phyloP scores from a whole-genome alignment of 92 coral and sea anemone genomes.

The Porites rus region DNA sequence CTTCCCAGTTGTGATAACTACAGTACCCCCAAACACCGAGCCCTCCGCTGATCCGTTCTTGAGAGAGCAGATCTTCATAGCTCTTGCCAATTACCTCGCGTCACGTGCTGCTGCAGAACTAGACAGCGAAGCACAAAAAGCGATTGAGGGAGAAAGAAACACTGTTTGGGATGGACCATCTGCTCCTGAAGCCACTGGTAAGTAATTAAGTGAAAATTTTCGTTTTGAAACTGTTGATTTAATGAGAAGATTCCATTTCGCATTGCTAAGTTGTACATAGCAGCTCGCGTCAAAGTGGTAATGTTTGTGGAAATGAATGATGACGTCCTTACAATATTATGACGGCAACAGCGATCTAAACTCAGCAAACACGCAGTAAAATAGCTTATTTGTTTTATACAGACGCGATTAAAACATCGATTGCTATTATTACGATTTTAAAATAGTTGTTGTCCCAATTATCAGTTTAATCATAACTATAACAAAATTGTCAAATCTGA shows the following conservation, averaged over 20 bases:
- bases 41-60: conserved; percentile 11
- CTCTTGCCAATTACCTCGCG: too few species aligned
- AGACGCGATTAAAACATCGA: conserved; percentile 1
- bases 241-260: not conserved
- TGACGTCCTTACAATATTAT: not conserved
- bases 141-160: too few species aligned
- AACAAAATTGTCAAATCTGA: too few species aligned
- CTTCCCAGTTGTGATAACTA: conserved; percentile 27
- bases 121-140: too few species aligned
- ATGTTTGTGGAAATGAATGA: not conserved
- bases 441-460: not conserved
- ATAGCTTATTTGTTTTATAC: not conserved
- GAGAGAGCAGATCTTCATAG: not conserved
- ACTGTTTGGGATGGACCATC: too few species aligned
- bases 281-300: not conserved
- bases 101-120: too few species aligned
- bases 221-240: not conserved
- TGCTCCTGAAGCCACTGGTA: too few species aligned
- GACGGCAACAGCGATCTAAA: not conserved
- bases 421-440: not conserved
- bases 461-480: too few species aligned
- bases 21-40: conserved; percentile 16
- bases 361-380: not conserved
- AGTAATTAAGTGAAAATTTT: too few species aligned
- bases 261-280: not conserved